phyloP scores from a whole-genome alignment of 2,797 vertebrate genomes.

The Eulemur mongoz region DNA sequence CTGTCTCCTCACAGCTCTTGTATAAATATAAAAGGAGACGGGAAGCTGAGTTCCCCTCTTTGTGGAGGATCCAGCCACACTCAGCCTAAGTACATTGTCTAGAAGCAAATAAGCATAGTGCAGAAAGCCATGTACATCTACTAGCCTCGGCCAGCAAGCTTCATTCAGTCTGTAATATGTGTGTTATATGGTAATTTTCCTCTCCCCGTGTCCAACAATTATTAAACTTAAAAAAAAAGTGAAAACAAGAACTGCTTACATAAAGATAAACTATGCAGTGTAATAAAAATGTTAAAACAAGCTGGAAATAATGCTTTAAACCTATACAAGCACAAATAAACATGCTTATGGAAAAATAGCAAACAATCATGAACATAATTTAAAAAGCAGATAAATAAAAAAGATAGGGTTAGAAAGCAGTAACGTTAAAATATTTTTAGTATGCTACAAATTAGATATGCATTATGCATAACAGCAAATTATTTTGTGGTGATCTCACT shows the following conservation, averaged over 20 bases:
- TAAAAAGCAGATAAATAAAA: background rate
- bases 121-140: background rate
- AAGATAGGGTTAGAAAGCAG: background rate
- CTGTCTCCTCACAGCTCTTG: background rate
- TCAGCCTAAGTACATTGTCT: background rate
- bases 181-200: background rate
- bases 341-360: background rate
- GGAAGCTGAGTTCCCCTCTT: background rate
- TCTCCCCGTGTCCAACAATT: background rate
- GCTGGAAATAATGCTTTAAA: background rate
- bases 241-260: background rate
- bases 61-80: background rate
- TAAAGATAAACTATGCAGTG: background rate
- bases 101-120: background rate
- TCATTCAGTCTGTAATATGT: background rate
- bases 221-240: background rate
- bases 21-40: background rate
- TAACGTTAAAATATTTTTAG: background rate
- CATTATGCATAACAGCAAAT: background rate
- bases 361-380: background rate
- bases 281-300: background rate
- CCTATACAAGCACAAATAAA: background rate
- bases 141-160: background rate
- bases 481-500: background rate
- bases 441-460: background rate